Evolutionary conservation across 1,140 invertebrate genomes (phyloP), one percentile per base, ranked within the genome.

Genomic region (Zaprionus inermis): DNA sequence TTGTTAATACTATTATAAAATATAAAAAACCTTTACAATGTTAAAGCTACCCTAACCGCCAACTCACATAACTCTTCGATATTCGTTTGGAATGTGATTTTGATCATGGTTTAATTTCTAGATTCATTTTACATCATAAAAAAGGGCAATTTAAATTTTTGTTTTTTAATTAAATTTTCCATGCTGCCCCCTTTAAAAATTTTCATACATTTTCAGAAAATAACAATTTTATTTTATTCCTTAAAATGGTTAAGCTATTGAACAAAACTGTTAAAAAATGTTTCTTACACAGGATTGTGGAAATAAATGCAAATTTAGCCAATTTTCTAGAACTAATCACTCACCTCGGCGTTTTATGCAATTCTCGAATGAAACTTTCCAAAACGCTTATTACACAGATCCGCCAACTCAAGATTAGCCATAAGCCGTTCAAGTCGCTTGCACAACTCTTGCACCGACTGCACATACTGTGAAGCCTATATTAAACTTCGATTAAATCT

Each of bases 401-500:
- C 64, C 32, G 38, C 9, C 34, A 69, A 57, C 12, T 38, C 46
- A 0, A 70, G 58, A 58, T 61, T 41, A 51, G 4, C 34, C 32
- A 22, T 16, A n/a, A 52, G 52, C 52, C 41, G 34, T 38, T n/a
- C 38, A 32, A 79, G 70, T 69, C 68, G 61, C 64, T 77, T 77
- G 68, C 73, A 63, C 54, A 79, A 76, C 41, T 60, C 9, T 34
- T 68, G 56, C 57, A 55, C 80, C 56, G 60, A 63, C 67, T 54
- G 60, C 61, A 79, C 64, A 74, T 12, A 55, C 44, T 32, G 58
- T 78, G 54, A 78, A 83, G 76, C 32, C 72, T 66, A 81, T 71
- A 77, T 73, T 79, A 52, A 77, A 82, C 70, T 63, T 61, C 67
- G 82, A 86, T 86, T 82, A 79, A 76, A 86, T 86, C 82, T 67